Base-by-base conservation (phyloP, 2,888 invertebrate genomes). In the Lithophane semibrunnea region DNA sequence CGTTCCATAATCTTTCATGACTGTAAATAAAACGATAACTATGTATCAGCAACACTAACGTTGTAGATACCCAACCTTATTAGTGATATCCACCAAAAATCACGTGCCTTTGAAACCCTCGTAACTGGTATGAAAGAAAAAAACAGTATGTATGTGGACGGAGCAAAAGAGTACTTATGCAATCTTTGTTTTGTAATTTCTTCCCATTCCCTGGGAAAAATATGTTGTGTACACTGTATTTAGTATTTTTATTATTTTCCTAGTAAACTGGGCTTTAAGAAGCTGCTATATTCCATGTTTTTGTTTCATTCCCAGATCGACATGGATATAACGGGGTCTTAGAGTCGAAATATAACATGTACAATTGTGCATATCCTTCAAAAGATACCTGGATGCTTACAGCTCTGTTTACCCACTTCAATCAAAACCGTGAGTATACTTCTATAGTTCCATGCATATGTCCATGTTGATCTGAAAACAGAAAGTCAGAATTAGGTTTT, bases 301-400 rank as follows among this genome's bases (percentile, higher is more conserved):
- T 88, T 88, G 77, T 88, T 88, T 88, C 79, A 82, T 88, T 83
- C 88, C 75, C 88, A 88, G 88, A 88, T 88, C 88, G 85, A 79
- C 85, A 88, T 88, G 88, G 88, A 88, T 74, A 84, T 88, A 85
- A 86, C 80, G 79, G 88, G 85, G 84, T 88, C 83, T 88, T 88
- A 88, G 86, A 88, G 68, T 88, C 88, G 78, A 88, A 79, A 83
- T 88, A 88, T 88, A 88, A 88, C 78, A 88, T 88, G 88, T 88
- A 88, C 88, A 88, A 88, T 88, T 88, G 88, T 88, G 88, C 88
- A 86, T 88, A 88, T 74, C 88, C 88, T 70, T 82, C 88, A 79
- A 88, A 88, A 85, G 88, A 88, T 88, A 88, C 88, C 88, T 88
- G 88, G 88, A 88, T 88, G 88, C 88, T 88, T 86, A 88, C 88